Conservation (phyloP, 2,797 vertebrate species). For the Glyptemys insculpta region DNA sequence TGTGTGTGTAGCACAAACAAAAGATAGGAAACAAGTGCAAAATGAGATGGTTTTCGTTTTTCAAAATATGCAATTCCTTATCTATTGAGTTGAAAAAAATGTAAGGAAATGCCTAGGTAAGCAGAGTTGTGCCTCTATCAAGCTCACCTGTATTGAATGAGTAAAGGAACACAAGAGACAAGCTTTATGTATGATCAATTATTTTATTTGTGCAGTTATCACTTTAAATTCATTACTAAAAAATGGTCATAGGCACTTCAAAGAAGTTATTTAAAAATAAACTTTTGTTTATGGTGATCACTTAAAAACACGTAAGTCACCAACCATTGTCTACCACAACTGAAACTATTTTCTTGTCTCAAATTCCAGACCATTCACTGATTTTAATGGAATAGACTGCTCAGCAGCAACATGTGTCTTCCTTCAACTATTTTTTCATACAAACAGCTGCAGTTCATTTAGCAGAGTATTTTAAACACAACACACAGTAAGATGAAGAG, state of each 20-base stretch:
- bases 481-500: constrained; percentile 43
- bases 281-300: constrained; percentile 74
- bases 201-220: constrained; percentile 79
- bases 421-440: constrained; percentile 57
- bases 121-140: not conserved
- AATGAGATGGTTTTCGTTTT: not conserved
- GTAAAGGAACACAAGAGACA: constrained; percentile 72
- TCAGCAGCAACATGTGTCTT: constrained; percentile 80
- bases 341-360: constrained; percentile 59
- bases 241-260: constrained; percentile 83
- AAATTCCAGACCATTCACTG: constrained; percentile 73
- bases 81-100: not conserved
- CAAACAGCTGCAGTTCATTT: constrained; percentile 30
- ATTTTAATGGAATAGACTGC: constrained; percentile 72
- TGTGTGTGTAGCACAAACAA: not conserved
- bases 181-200: constrained; percentile 72
- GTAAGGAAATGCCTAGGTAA: not conserved
- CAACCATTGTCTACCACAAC: constrained; percentile 58
- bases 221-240: constrained; percentile 80
- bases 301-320: constrained; percentile 78
- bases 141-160: not conserved
- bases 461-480: constrained; percentile 67
- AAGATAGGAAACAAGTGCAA: not conserved
- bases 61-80: not conserved
- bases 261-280: constrained; percentile 79